phyloP scores from a whole-genome alignment of 2,888 invertebrate species.

The Coecobrya sp. region DNA sequence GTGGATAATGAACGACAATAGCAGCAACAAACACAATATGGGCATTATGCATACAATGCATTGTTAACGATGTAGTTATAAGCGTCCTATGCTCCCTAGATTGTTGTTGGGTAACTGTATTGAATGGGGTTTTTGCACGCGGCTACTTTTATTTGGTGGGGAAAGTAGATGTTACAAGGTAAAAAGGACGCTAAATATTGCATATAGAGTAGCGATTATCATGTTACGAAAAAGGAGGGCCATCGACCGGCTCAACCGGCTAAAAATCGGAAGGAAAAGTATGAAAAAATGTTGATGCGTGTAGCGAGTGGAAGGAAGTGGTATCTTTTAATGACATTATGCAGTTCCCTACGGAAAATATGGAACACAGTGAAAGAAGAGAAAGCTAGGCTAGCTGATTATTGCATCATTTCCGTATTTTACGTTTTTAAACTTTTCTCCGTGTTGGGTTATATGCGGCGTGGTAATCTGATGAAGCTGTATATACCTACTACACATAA shows the following conservation, averaged over 20 bases:
- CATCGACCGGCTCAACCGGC: background rate
- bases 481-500: no score
- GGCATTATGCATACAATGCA: constrained; percentile 8
- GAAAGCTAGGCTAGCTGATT: constrained; percentile 36
- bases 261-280: background rate
- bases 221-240: background rate
- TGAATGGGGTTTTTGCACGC: constrained; percentile 34
- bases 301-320: background rate
- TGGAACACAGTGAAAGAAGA: constrained; percentile 55
- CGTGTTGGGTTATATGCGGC: background rate
- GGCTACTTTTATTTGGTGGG: background rate
- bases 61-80: constrained; percentile 17
- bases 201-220: background rate
- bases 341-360: constrained; percentile 57
- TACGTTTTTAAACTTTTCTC: background rate
- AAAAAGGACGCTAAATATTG: constrained; percentile 9
- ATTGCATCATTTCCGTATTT: constrained; percentile 38
- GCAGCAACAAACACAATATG: constrained; percentile 1
- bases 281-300: background rate
- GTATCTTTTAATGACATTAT: constrained; percentile 29
- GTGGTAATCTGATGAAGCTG: background rate
- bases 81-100: background rate
- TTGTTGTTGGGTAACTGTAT: background rate
- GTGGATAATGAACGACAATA: background rate
- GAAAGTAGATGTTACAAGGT: background rate